Evolutionary conservation across 2,888 invertebrate genomes (phyloP).

Genomic region (Xanthia togata): DNA sequence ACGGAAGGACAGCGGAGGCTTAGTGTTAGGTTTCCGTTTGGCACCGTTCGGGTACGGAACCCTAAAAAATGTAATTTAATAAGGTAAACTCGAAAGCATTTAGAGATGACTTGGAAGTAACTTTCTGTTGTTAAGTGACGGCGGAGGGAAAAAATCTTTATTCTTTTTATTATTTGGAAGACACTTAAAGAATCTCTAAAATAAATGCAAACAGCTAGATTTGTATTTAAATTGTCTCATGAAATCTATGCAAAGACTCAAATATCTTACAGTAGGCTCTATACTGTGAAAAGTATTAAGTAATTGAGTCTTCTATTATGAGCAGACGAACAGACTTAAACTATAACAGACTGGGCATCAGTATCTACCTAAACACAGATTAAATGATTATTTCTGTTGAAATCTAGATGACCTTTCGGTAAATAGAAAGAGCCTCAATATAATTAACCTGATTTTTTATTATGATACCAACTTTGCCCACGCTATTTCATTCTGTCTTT

Average conservation of each 20-base stretch:
- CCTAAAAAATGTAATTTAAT: constrained; percentile 44
- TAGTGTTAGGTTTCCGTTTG: too few relatives aligned
- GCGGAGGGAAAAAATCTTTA: background rate
- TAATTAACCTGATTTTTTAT: constrained; percentile 12
- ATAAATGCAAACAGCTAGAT: background rate
- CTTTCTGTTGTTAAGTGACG: constrained; percentile 29
- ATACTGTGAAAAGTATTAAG: background rate
- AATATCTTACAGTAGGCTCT: background rate
- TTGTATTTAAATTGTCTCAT: background rate
- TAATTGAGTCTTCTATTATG: background rate
- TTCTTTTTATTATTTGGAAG: constrained; percentile 21
- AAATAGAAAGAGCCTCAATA: background rate
- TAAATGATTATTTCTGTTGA: background rate
- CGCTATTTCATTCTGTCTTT: background rate
- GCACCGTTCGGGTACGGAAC: too few relatives aligned
- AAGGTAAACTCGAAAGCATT: constrained; percentile 51
- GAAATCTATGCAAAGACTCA: background rate
- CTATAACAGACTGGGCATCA: background rate
- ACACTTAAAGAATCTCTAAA: background rate
- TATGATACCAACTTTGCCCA: background rate
- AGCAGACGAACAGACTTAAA: background rate
- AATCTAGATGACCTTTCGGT: background rate
- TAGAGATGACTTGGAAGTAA: constrained; percentile 29
- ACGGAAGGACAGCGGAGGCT: too few relatives aligned
- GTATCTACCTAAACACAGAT: background rate